A percentile compares a stretch with the other conserved stretches of the same genome.
Conservation (phyloP, 1,140 invertebrate genomes). For the Argopecten irradians region DNA sequence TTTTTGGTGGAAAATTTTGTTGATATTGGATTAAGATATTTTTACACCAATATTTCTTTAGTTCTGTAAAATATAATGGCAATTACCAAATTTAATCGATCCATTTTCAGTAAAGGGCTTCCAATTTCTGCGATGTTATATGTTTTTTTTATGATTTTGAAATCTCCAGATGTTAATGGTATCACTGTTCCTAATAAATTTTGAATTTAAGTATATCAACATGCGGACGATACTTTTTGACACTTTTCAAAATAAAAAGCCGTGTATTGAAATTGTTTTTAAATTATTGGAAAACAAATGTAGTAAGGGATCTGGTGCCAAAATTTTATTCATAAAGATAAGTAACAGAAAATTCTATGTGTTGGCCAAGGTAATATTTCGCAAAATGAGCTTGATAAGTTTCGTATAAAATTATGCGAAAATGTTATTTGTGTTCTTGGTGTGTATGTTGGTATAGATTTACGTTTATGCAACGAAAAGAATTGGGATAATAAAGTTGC, state of each 20-base stretch:
- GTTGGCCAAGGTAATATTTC: neutral
- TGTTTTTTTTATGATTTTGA: neutral
- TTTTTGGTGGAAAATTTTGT: neutral
- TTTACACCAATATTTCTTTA: neutral
- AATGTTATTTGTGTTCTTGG: constrained; percentile 23
- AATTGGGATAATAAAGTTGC: constrained; percentile 32
- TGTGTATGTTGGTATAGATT: constrained; percentile 30
- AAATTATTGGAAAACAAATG: constrained; percentile 26
- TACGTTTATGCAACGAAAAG: constrained; percentile 28
- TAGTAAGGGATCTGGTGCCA: neutral
- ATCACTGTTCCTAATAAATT: neutral
- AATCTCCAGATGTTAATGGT: neutral
- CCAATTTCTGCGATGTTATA: neutral
- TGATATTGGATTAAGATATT: neutral
- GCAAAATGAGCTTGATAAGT: neutral
- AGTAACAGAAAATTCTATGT: constrained; percentile 28
- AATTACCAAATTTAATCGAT: neutral
- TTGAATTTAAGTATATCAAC: constrained; percentile 32
- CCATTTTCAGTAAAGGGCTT: neutral
- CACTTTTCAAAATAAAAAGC: constrained; percentile 30
- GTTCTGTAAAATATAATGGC: neutral
- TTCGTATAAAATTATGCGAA: constrained; percentile 29
- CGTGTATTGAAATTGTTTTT: constrained; percentile 25
- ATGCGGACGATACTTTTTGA: constrained; percentile 44
- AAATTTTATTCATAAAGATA: constrained; percentile 29